These are phyloP conservation scores for Euproctis similis DNA, from an alignment of 2,888 invertebrate species.

Conservation along the genomic window DNA sequence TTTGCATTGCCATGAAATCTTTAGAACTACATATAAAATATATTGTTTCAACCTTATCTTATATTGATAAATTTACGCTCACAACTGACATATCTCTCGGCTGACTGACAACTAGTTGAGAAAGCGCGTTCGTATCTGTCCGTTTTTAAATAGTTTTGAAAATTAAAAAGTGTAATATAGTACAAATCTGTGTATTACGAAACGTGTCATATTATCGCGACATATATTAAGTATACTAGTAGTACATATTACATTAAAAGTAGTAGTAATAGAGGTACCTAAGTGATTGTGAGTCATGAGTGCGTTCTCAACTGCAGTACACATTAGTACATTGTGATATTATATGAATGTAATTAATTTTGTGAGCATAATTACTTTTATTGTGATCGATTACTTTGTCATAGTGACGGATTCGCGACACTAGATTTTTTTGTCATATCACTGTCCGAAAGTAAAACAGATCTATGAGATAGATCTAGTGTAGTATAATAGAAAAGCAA, in stretches of 20 bases:
- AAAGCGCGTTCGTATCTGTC: slow-evolving; percentile 53
- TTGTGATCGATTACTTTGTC: slow-evolving; percentile 71
- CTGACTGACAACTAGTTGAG: slow-evolving; percentile 50
- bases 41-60: slow-evolving; percentile 67
- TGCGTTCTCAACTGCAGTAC: slow-evolving; percentile 50
- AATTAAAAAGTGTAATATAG: no score
- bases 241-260: slow-evolving; percentile 50
- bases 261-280: no score
- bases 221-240: no score
- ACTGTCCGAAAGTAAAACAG: slow-evolving; percentile 45
- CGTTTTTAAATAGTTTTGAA: no score
- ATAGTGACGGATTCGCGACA: slow-evolving; percentile 45
- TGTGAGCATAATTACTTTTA: slow-evolving; percentile 67
- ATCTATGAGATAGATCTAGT: slow-evolving; percentile 30
- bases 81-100: slow-evolving; percentile 49
- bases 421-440: slow-evolving; percentile 41
- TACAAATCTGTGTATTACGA: no score
- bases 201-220: no score
- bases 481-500: no score
- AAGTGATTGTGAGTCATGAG: slow-evolving; percentile 65
- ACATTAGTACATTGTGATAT: slow-evolving; percentile 65
- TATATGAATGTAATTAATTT: slow-evolving; percentile 72
- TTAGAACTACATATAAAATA: slow-evolving; percentile 44
- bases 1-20: slow-evolving; percentile 54
- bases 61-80: slow-evolving; percentile 66